Evolutionary conservation across 2,113 vertebrate genomes (phyloP).

Genomic region (Climacteris rufus): DNA sequence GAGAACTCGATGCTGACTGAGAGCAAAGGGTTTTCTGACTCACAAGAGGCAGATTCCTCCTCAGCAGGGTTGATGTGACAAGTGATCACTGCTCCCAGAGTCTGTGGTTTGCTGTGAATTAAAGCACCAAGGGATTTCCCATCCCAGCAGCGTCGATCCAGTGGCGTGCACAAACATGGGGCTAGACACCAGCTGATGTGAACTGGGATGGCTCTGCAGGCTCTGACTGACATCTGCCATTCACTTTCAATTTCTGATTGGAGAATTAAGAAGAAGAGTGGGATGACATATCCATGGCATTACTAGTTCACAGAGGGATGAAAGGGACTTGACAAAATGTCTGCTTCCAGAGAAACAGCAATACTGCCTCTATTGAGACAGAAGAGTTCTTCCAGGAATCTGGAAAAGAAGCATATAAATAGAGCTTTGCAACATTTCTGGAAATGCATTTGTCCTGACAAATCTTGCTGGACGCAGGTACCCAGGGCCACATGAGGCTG

Average conservation of each 20-base stretch:
- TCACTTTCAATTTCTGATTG: background rate
- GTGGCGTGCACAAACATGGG: background rate
- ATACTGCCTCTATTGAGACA: rapidly evolving
- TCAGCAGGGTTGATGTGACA: background rate
- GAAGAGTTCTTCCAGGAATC: background rate
- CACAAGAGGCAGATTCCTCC: background rate
- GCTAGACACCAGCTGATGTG: background rate
- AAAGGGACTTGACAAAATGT: background rate
- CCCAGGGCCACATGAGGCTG: background rate
- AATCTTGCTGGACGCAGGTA: background rate
- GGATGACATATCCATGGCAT: background rate
- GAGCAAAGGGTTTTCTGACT: background rate
- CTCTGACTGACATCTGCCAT: background rate
- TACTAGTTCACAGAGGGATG: background rate
- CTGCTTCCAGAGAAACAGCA: background rate
- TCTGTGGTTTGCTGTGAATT: background rate
- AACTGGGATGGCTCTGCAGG: background rate
- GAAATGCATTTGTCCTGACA: background rate
- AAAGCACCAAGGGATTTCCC: background rate
- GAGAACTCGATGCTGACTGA: background rate
- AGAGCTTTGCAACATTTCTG: background rate
- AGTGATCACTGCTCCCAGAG: background rate
- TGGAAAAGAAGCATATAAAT: background rate
- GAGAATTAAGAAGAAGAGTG: background rate
- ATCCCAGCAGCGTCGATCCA: rapidly evolving